Percentiles rank a stretch among this genome's conserved stretches.
These are phyloP conservation scores for Ceratosolen solmsi DNA, from an alignment of 1,140 invertebrate genomes.

Conservation along the genomic window DNA sequence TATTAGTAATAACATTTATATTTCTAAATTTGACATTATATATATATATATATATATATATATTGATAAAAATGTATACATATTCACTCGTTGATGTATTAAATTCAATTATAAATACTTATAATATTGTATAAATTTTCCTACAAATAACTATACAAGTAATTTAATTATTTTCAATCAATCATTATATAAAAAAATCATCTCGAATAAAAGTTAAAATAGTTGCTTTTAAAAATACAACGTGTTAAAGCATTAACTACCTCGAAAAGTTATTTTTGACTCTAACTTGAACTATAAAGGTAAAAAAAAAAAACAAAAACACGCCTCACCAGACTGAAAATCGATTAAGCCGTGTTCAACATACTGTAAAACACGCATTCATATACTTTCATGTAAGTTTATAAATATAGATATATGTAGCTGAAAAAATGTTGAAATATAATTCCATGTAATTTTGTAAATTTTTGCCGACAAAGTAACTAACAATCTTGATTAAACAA, in stretches of 20 bases:
- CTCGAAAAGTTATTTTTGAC: background rate
- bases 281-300: background rate
- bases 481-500: too few species aligned
- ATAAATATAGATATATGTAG: background rate
- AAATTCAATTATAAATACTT: too few species aligned
- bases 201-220: background rate
- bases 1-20: too few species aligned
- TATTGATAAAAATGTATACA: too few species aligned
- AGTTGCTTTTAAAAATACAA: too few species aligned
- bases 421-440: background rate
- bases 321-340: background rate
- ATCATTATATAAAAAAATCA: background rate
- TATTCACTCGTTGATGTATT: too few species aligned
- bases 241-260: background rate
- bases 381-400: background rate
- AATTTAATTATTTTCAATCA: background rate
- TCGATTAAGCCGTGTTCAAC: slow-evolving; percentile 1
- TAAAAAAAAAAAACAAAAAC: background rate
- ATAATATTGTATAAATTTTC: background rate
- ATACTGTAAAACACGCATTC: slow-evolving; percentile 4
- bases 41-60: too few species aligned
- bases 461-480: too few species aligned
- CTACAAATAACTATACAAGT: background rate
- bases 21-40: too few species aligned
- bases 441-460: background rate